Conservation (phyloP, 2,888 invertebrate species). For the Automeris io region DNA sequence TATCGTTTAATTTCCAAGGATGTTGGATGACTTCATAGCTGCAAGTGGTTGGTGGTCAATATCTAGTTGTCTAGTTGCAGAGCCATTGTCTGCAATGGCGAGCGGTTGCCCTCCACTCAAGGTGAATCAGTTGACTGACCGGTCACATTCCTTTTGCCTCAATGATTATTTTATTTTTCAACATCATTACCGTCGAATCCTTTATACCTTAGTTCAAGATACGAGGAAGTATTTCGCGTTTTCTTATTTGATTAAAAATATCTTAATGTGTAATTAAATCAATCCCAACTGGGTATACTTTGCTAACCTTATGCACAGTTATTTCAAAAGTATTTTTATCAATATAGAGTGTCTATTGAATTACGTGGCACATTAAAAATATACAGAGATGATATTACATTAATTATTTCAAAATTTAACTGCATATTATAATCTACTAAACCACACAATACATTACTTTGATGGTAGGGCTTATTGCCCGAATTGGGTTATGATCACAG, state of each 20-base stretch:
- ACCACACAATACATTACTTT: too few species aligned
- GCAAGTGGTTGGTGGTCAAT: slow-evolving; percentile 10
- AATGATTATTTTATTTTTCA: slow-evolving; percentile 22
- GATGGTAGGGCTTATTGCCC: too few species aligned
- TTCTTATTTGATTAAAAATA: neutral
- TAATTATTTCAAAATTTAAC: too few species aligned
- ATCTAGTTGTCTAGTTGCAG: slow-evolving; percentile 14
- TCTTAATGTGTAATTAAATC: too few species aligned
- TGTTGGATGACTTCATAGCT: slow-evolving; percentile 4
- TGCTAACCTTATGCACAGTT: too few species aligned
- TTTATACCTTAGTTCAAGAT: slow-evolving; percentile 1
- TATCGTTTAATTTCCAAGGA: neutral
- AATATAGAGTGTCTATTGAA: too few species aligned
- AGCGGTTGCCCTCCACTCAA: slow-evolving; percentile 45
- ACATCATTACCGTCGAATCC: slow-evolving; percentile 5
- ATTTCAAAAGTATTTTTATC: too few species aligned
- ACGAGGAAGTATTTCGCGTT: neutral
- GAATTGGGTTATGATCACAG: too few species aligned
- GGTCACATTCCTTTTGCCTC: slow-evolving; percentile 45
- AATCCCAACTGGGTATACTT: too few species aligned
- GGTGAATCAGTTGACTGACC: slow-evolving; percentile 48
- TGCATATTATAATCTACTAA: too few species aligned
- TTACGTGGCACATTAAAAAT: too few species aligned
- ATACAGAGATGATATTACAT: too few species aligned
- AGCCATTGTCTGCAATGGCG: slow-evolving; percentile 26